Percentiles rank a stretch among this genome's conserved stretches.
Conservation (phyloP, 2,888 invertebrate species). For the Zonitis immaculata region DNA sequence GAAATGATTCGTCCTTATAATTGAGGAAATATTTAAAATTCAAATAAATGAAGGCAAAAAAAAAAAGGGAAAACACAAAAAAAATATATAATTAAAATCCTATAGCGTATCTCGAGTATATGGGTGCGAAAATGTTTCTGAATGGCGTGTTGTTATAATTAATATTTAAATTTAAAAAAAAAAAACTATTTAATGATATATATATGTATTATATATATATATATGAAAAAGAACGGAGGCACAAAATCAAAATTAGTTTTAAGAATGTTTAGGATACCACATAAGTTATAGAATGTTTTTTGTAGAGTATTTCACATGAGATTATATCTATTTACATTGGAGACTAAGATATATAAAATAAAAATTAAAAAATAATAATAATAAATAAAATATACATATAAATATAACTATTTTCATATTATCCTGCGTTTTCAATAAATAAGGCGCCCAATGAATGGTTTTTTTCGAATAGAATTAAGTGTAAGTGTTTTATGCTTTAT, state of each 20-base stretch:
- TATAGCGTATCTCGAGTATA: constrained; percentile 15
- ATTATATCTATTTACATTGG: constrained; percentile 47
- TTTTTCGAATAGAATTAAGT: constrained; percentile 37
- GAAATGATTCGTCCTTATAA: constrained; percentile 3
- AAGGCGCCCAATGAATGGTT: constrained; percentile 34
- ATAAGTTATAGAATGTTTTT: constrained; percentile 44
- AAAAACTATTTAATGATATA: constrained; percentile 10
- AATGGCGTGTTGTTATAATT: constrained; percentile 34
- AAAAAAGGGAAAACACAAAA: too few relatives aligned
- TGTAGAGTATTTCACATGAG: constrained; percentile 45
- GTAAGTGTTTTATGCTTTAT: constrained; percentile 41
- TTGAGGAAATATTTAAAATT: neutral
- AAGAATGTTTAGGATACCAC: constrained; percentile 44
- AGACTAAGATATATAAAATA: constrained; percentile 42
- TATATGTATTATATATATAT: neutral
- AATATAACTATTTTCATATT: constrained; percentile 46
- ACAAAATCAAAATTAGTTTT: constrained; percentile 46
- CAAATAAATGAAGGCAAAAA: too few relatives aligned
- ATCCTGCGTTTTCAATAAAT: constrained; percentile 40
- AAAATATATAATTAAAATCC: constrained; percentile 4
- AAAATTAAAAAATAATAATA: too few relatives aligned
- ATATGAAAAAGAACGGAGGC: constrained; percentile 36
- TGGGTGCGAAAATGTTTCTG: constrained; percentile 36
- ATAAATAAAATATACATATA: constrained; percentile 33
- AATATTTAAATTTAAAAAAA: too few relatives aligned